Evolutionary conservation across 2,797 vertebrate species (phyloP), one percentile per base, ranked within the genome.

Genomic region (Kryptolebias ocellatus): DNA sequence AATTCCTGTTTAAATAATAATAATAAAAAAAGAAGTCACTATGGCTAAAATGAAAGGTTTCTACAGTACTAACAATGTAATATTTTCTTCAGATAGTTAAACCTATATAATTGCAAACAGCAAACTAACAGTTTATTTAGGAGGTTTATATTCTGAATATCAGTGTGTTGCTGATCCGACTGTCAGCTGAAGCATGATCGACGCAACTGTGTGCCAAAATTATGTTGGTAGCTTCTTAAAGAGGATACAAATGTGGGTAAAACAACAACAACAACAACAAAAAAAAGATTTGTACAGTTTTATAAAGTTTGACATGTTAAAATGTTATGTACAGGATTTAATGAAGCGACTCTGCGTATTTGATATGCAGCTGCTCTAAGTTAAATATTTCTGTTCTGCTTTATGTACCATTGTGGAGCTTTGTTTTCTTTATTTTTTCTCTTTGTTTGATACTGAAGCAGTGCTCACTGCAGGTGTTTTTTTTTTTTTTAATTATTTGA

Each of bases 191-290:
- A 85, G 76, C 86, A 83, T 89, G 88, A 79, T 72, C 28, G 75
- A 84, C 89, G 83, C 88, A 89, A 81, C 72, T 76, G 77, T 87
- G 93, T 94, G 93, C 93, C 94, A 94, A 94, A 94, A 85, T 81
- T 87, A 79, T 71, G 80, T 81, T 64, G 84, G 72, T 84, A 83
- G 90, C 87, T 93, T 83, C 82, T 80, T 76, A 81, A 80, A 77
- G 78, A 83, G 62, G 56, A 79, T 79, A 75, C 75, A 90, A 74
- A 84, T 62, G 70, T 88, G 87, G 86, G 67, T 83, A 54, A 75
- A 72, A 12, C 66, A 90, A 80, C 20, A 24, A 24, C 20, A 24
- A 24, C 20, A 24, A 24, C 20, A 87, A 85, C n/a, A n/a, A 89
- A 61, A 17, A 12, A 61, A 50, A 20, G 34, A 24, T 74, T 20